Conservation (phyloP, 2,888 invertebrate genomes). For the Temnothorax rugatulus region DNA sequence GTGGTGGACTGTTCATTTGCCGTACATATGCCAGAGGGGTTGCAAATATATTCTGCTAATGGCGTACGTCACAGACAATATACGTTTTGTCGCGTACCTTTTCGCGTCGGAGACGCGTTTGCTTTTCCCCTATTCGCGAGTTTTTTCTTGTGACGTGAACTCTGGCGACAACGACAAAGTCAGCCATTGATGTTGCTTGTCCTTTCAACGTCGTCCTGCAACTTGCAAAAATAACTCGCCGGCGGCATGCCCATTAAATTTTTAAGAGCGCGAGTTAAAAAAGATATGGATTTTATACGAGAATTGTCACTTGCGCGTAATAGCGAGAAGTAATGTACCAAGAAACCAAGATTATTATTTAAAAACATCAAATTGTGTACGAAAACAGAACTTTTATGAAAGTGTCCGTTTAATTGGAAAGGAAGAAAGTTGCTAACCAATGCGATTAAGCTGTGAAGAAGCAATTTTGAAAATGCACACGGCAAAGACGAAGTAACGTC, state of each 20-base stretch:
- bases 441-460: not conserved
- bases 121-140: conserved; percentile 15
- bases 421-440: not conserved
- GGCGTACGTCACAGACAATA: conserved; percentile 70
- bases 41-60: conserved; percentile 70
- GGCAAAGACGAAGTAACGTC: not conserved
- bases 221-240: conserved; percentile 40
- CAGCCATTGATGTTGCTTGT: conserved; percentile 31
- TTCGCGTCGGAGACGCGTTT: conserved; percentile 15
- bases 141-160: conserved; percentile 51
- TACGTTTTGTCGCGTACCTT: conserved; percentile 60
- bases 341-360: not conserved
- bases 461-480: conserved; percentile 30
- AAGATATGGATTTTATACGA: conserved; percentile 33
- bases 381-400: not conserved
- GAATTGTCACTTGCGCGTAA: not conserved
- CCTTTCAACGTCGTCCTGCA: conserved; percentile 33
- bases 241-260: conserved; percentile 42
- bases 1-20: conserved; percentile 64
- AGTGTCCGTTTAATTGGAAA: conserved; percentile 12
- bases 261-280: conserved; percentile 28
- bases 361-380: not conserved
- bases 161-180: conserved; percentile 41
- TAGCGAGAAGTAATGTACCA: not conserved
- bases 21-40: conserved; percentile 50